Base-by-base conservation (phyloP, 2,113 vertebrate species). In the Barbus barbus region DNA sequence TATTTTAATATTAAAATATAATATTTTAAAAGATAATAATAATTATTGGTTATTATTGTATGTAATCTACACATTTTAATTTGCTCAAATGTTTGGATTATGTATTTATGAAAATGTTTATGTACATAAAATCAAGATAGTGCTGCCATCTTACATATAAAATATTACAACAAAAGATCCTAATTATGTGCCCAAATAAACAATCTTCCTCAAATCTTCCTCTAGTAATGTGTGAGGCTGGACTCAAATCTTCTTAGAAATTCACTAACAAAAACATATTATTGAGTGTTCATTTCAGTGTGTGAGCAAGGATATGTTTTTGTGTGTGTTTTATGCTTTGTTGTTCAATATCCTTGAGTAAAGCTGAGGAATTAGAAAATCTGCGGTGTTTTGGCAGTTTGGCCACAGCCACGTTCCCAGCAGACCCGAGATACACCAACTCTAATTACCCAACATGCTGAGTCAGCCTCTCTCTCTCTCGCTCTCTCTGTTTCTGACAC, bases 341-440 rank as follows among this genome's bases (percentile, higher is more conserved):
- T 18, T 41, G 33, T 78, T 61, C 22, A 78, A 61, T 60, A 78
- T 78, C 33, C n/a, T 61, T 78, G 53, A 78, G 53, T 41, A 41
- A 60, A 78, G n/a, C 56, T 26, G 76, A 78, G 76, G 53, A 26
- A 63, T 67, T 51, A 31, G 31, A 20, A 46, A 26, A 56, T 71
- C 24, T n/a, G 48, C 46, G 48, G 22, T 53, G 72, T 83, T 83
- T 83, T 83, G 72, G n/a, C 82, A 41, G 83, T 79, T 65, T 31
- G 76, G 51, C 67, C 46, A 71, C 58, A 48, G 28, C 65, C 56
- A 81, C 78, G 67, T 75, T 85, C 78, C 58, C 84, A 48, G 36
- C 58, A 75, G 72, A 51, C 82, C 53, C 9, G 5, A 67, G 60
- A 77, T 65, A 77, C n/a, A 75, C 26, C 72, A 65, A 48, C 82